Conservation (phyloP, 1,140 invertebrate genomes). For the Rhyacophila brunnea region DNA sequence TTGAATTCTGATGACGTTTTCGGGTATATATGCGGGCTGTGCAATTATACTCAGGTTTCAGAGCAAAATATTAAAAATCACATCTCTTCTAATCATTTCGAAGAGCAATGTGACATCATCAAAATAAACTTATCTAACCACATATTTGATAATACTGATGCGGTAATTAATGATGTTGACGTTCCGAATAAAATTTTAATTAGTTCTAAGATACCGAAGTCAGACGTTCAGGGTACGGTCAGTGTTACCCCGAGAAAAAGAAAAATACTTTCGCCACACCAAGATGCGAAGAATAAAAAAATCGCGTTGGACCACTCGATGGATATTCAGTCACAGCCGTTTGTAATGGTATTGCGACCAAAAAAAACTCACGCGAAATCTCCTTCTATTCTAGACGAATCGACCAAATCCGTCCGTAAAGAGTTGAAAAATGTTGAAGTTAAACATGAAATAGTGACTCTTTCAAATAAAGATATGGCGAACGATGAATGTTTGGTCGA, state of each 20-base stretch:
- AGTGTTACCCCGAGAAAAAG: neutral
- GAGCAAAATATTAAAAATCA: conserved; percentile 60
- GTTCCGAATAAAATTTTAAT: neutral
- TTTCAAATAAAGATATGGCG: too few species aligned
- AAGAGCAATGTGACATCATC: conserved; percentile 31
- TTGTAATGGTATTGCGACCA: neutral
- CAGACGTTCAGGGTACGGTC: neutral
- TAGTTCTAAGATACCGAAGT: neutral
- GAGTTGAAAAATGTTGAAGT: too few species aligned
- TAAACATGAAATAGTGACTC: too few species aligned
- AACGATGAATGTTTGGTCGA: too few species aligned
- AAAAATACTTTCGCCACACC: neutral
- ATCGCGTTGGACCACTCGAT: neutral
- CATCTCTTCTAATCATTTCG: conserved; percentile 55
- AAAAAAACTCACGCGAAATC: neutral
- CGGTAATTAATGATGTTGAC: neutral
- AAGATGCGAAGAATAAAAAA: neutral
- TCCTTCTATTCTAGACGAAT: neutral
- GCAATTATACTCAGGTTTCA: conserved; percentile 67
- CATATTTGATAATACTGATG: conserved; percentile 1
- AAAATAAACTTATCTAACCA: conserved; percentile 5
- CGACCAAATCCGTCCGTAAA: too few species aligned
- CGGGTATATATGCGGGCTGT: conserved; percentile 65
- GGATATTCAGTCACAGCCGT: neutral
- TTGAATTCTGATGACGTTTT: conserved; percentile 45